Evolutionary conservation across 2,113 vertebrate species (phyloP).

Genomic region (Corythoichthys intestinalis): DNA sequence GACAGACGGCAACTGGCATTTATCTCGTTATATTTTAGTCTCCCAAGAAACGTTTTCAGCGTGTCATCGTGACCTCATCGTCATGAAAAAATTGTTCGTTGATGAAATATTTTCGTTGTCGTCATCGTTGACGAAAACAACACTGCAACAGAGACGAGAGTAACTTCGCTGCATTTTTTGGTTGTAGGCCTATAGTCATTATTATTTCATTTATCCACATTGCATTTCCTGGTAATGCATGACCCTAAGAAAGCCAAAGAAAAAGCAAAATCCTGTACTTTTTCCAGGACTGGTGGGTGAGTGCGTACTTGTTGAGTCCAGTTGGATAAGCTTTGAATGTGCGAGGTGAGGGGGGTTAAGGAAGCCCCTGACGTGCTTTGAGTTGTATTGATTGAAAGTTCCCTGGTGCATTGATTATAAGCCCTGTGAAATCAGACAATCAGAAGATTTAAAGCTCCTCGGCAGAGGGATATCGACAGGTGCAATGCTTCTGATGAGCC

Average conservation of each 20-base stretch:
- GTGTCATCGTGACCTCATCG: no score
- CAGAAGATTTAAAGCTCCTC: conserved; percentile 45
- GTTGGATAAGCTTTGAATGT: conserved; percentile 11
- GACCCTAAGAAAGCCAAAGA: neutral
- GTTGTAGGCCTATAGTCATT: no score
- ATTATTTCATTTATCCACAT: neutral
- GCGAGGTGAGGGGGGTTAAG: conserved; percentile 45
- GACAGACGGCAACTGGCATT: no score
- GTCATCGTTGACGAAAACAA: no score
- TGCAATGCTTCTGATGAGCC: conserved; percentile 17
- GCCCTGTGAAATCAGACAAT: conserved; percentile 46
- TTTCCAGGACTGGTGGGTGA: neutral
- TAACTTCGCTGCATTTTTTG: no score
- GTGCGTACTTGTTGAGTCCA: conserved; percentile 6
- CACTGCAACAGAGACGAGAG: no score
- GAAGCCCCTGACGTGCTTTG: conserved; percentile 54
- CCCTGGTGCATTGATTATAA: conserved; percentile 56
- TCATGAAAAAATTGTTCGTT: no score
- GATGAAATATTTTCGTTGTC: no score
- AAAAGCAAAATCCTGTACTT: neutral
- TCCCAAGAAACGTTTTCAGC: no score
- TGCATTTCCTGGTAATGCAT: neutral
- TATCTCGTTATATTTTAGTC: no score
- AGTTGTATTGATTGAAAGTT: conserved; percentile 60
- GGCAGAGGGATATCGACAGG: conserved; percentile 46